Evolutionary conservation across 2,888 invertebrate species (phyloP).

Genomic region (Lapara coniferarum): DNA sequence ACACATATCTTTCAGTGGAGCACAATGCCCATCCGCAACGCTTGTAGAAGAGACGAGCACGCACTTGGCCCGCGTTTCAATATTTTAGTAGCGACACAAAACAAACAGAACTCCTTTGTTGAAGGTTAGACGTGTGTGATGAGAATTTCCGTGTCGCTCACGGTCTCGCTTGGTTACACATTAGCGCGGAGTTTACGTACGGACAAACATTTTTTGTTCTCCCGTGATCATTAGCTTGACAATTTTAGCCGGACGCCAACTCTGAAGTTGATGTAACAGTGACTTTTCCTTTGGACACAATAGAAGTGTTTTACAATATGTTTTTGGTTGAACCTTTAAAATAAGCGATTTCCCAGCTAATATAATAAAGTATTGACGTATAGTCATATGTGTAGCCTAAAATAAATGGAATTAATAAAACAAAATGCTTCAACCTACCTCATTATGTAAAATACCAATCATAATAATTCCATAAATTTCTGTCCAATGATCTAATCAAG

Average conservation of each 20-base stretch:
- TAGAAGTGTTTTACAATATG: no score
- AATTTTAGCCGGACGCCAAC: constrained; percentile 44
- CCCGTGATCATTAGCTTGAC: constrained; percentile 67
- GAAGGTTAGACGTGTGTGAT: constrained; percentile 81
- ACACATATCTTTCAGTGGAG: constrained; percentile 47
- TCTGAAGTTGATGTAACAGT: not conserved
- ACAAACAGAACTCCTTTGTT: constrained; percentile 80
- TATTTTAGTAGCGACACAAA: constrained; percentile 82
- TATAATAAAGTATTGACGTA: no score
- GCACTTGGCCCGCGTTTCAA: constrained; percentile 75
- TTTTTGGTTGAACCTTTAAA: no score
- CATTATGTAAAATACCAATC: not conserved
- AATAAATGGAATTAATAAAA: not conserved
- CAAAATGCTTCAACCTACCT: not conserved
- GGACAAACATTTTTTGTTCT: constrained; percentile 79
- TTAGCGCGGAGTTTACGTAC: constrained; percentile 64
- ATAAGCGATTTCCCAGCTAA: no score
- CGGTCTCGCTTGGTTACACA: constrained; percentile 70
- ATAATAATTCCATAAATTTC: constrained; percentile 33
- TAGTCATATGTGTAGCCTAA: not conserved
- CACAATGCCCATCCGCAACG: constrained; percentile 45
- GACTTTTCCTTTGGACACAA: not conserved
- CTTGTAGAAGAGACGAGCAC: constrained; percentile 64
- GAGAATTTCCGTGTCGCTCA: constrained; percentile 80
- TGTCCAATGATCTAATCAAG: constrained; percentile 16